phyloP scores from a whole-genome alignment of 2,888 invertebrate genomes.

The Noctuana brunneofusca region DNA sequence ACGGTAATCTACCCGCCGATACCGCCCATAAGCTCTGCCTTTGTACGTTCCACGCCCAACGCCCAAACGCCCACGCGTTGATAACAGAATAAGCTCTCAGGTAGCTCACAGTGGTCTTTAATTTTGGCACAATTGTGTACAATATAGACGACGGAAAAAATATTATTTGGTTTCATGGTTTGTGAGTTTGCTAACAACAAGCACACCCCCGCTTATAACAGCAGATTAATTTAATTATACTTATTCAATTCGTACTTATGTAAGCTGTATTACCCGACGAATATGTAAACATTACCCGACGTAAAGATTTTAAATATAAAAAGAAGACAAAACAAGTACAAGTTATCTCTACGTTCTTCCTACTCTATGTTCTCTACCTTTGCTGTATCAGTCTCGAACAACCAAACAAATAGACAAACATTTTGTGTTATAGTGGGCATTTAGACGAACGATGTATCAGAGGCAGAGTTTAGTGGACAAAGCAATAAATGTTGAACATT shows the following conservation, averaged over 20 bases:
- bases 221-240: too few species aligned
- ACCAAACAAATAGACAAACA: neutral
- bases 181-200: too few species aligned
- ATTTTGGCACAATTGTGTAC: neutral
- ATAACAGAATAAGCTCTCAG: constrained; percentile 3
- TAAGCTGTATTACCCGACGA: too few species aligned
- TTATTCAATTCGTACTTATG: too few species aligned
- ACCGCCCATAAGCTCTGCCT: constrained; percentile 29
- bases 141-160: neutral
- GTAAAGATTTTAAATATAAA: too few species aligned
- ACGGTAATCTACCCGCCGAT: constrained; percentile 9
- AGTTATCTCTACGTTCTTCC: too few species aligned
- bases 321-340: too few species aligned
- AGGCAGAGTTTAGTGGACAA: constrained; percentile 14
- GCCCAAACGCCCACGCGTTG: constrained; percentile 8
- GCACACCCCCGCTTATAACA: too few species aligned
- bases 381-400: too few species aligned
- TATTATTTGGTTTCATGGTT: too few species aligned
- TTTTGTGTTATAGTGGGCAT: neutral
- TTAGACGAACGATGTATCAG: neutral
- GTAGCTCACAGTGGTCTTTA: neutral
- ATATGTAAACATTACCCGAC: too few species aligned
- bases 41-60: constrained; percentile 14
- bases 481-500: constrained; percentile 9
- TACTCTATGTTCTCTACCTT: too few species aligned